Evolutionary conservation across 2,113 vertebrate species (phyloP).

Genomic region (Neogobius melanostomus): DNA sequence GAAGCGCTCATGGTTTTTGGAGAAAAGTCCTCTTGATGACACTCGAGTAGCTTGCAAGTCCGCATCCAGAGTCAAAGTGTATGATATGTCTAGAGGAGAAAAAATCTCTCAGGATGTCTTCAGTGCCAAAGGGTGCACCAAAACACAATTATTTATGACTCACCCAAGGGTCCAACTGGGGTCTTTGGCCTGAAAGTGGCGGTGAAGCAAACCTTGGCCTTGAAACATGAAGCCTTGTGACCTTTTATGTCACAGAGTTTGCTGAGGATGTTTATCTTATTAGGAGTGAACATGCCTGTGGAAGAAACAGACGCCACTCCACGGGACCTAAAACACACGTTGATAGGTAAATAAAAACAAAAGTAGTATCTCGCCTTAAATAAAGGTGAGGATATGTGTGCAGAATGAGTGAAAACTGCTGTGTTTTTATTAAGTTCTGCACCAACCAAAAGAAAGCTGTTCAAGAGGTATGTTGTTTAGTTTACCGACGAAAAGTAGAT

Average conservation of each 20-base stretch:
- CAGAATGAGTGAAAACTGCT: no score
- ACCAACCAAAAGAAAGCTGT: no score
- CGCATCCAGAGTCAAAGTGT: constrained; percentile 85
- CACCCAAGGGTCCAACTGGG: constrained; percentile 80
- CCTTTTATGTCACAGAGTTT: constrained; percentile 81
- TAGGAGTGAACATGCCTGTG: constrained; percentile 79
- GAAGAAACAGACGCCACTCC: constrained; percentile 82
- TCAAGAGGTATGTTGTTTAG: no score
- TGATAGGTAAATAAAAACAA: constrained; percentile 5
- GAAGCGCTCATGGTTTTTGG: constrained; percentile 80
- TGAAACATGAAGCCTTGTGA: constrained; percentile 63
- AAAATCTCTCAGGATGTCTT: neutral
- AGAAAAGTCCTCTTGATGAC: constrained; percentile 86
- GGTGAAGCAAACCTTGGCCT: constrained; percentile 80
- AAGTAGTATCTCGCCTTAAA: neutral
- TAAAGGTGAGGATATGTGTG: no score
- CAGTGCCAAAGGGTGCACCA: neutral
- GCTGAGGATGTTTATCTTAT: constrained; percentile 85
- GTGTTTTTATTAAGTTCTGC: no score
- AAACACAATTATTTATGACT: constrained; percentile 35
- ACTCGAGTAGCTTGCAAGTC: constrained; percentile 83
- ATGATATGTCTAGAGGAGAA: constrained; percentile 74
- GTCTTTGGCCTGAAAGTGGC: constrained; percentile 82
- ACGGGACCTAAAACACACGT: constrained; percentile 82
- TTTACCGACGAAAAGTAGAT: no score